Conservation (phyloP, 2,888 invertebrate genomes). For the Megalurothrips usitatus region DNA sequence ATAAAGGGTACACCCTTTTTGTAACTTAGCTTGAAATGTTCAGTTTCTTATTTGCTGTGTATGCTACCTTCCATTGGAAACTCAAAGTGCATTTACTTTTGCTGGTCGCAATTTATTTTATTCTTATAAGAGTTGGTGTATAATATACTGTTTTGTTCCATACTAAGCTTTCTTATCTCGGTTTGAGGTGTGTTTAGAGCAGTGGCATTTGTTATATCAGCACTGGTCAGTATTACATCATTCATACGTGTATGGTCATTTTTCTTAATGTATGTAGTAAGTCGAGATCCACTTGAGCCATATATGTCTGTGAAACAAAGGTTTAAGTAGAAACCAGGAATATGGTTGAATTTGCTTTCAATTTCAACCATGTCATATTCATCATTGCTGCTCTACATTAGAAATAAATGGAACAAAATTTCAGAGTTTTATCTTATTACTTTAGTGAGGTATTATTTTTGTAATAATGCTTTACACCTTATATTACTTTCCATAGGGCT, state of each 20-base stretch:
- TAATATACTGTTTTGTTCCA: not conserved
- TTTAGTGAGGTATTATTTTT: not conserved
- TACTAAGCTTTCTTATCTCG: not conserved
- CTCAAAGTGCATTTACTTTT: constrained; percentile 1
- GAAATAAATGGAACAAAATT: not conserved
- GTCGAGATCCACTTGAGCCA: not conserved
- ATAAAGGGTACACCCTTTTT: not conserved
- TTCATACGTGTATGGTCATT: not conserved
- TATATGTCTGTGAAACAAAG: not conserved
- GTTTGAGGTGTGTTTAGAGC: not conserved
- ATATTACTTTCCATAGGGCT: not conserved
- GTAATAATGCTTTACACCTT: not conserved
- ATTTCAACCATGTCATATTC: not conserved
- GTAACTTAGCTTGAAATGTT: not conserved
- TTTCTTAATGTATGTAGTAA: not conserved
- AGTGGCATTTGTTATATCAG: not conserved
- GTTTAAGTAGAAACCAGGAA: not conserved
- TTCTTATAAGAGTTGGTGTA: not conserved
- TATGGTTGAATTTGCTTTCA: not conserved
- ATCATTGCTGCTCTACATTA: not conserved
- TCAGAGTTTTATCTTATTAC: not conserved
- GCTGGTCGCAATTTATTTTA: not conserved
- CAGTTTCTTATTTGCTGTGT: not conserved
- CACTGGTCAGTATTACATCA: not conserved
- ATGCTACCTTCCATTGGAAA: not conserved